Evolutionary conservation across 2,113 vertebrate genomes (phyloP).

Genomic region (Crotalus viridis): DNA sequence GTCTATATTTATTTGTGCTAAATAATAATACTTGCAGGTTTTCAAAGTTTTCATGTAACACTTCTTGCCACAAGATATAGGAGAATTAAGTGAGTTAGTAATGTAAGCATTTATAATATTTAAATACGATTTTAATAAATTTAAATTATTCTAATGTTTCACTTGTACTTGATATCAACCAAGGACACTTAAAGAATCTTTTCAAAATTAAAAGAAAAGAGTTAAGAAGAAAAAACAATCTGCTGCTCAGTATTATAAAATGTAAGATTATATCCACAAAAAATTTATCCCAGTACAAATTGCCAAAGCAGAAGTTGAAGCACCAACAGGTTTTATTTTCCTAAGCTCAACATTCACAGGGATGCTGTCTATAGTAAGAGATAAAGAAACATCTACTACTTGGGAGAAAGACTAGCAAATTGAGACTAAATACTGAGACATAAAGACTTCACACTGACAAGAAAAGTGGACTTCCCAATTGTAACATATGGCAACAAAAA

Average conservation of each 20-base stretch:
- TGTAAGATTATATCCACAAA: not conserved
- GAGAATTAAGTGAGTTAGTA: constrained; percentile 3
- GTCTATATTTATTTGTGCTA: not conserved
- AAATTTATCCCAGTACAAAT: not conserved
- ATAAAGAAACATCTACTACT: not conserved
- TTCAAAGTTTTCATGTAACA: constrained; percentile 6
- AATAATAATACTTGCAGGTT: constrained; percentile 1
- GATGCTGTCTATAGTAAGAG: not conserved
- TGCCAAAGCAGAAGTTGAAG: not conserved
- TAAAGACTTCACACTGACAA: not conserved
- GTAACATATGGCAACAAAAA: not conserved
- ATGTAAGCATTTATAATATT: not conserved
- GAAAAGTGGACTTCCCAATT: not conserved
- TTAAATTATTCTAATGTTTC: not conserved
- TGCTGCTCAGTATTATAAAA: not conserved
- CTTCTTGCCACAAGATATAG: not conserved
- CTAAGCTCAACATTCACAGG: not conserved
- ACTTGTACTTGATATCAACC: not conserved
- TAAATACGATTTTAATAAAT: not conserved
- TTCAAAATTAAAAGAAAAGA: not conserved
- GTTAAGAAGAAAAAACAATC: not conserved
- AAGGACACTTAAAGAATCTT: not conserved
- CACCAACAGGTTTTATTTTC: not conserved
- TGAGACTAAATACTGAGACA: not conserved
- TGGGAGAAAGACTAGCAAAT: not conserved